These are phyloP conservation scores for Strigops habroptila DNA, from an alignment of 2,113 vertebrate species.

Conservation along the genomic window DNA sequence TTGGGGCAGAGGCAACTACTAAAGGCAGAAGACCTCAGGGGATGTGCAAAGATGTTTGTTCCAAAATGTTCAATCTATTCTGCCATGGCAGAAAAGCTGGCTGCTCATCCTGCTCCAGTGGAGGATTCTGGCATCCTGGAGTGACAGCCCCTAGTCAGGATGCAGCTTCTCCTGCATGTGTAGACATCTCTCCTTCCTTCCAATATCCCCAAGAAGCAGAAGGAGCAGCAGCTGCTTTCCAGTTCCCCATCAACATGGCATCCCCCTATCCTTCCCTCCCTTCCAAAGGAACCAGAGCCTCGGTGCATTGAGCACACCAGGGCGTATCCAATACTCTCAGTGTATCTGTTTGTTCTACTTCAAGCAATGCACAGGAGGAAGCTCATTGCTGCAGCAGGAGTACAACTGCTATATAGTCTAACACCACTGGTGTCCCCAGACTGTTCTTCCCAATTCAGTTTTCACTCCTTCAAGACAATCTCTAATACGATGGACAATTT, in stretches of 20 bases:
- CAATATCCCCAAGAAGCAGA: neutral
- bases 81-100: neutral
- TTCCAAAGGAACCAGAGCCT: neutral
- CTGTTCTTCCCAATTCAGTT: conserved; percentile 44
- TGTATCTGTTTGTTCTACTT: conserved; percentile 20
- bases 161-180: neutral
- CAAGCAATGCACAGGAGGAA: conserved; percentile 44
- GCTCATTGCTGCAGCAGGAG: conserved; percentile 28
- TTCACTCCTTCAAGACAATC: conserved; percentile 54
- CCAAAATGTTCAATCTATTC: neutral
- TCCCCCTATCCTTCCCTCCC: neutral
- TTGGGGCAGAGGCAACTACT: neutral
- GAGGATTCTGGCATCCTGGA: neutral
- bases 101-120: neutral
- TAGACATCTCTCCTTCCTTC: neutral
- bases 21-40: neutral
- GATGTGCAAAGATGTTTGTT: neutral
- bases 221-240: neutral
- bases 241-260: neutral
- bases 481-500: conserved; percentile 64
- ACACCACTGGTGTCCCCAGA: conserved; percentile 12
- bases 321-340: neutral
- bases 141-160: neutral
- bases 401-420: conserved; percentile 39
- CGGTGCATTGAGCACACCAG: rapidly evolving